Evolutionary conservation across 1,140 invertebrate species (phyloP).

Genomic region (Tetragnatha versicolor): DNA sequence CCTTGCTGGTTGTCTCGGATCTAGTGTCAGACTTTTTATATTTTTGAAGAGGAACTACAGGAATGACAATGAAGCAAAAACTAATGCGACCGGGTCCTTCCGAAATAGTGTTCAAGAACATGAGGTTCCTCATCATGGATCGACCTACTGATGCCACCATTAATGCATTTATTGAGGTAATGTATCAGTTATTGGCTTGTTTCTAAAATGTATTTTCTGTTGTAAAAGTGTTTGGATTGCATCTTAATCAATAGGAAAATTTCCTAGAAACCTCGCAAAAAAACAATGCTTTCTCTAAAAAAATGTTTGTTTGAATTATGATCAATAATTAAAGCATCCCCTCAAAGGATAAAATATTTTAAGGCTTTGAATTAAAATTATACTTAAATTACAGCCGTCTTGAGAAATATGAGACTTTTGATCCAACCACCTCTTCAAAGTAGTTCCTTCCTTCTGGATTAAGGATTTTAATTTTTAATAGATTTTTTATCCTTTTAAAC

Average conservation of each 20-base stretch:
- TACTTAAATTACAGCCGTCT: too few species aligned
- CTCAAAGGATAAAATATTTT: background rate
- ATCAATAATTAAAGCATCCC: too few species aligned
- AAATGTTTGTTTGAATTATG: too few species aligned
- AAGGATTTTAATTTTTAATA: too few species aligned
- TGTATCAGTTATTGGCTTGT: constrained; percentile 60
- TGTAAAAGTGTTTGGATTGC: too few species aligned
- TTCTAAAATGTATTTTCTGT: background rate
- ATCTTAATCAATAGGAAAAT: too few species aligned
- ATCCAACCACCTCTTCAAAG: too few species aligned
- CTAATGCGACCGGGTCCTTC: constrained; percentile 90
- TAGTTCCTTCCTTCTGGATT: too few species aligned
- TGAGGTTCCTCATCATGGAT: constrained; percentile 97
- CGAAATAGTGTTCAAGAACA: constrained; percentile 92
- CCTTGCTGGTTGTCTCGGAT: background rate
- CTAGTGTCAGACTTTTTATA: background rate
- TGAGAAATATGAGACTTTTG: too few species aligned
- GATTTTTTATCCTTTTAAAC: too few species aligned
- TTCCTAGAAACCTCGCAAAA: too few species aligned
- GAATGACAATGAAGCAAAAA: constrained; percentile 80
- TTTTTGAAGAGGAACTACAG: background rate
- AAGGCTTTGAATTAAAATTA: background rate
- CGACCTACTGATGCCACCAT: constrained; percentile 92
- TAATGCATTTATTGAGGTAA: constrained; percentile 86
- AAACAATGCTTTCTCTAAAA: too few species aligned